Percentiles rank a stretch among this genome's conserved stretches.
These are phyloP conservation scores for Tipula helvola DNA, from an alignment of 2,888 invertebrate species.

Conservation along the genomic window DNA sequence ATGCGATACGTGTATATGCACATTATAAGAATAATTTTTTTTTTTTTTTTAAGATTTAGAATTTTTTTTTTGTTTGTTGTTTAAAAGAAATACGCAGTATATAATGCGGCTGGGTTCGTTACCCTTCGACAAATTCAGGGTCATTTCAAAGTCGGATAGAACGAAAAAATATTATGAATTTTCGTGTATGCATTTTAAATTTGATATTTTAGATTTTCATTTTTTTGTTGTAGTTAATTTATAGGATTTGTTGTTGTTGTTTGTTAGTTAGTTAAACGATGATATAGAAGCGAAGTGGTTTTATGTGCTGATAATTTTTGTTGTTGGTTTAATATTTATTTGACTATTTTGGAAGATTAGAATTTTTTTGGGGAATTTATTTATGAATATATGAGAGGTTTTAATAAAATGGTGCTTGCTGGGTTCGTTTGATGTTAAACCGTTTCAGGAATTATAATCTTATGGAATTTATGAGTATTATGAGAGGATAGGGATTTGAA, in stretches of 20 bases:
- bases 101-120: not conserved
- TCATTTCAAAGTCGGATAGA: conserved; percentile 8
- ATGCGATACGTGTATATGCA: not conserved
- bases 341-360: not conserved
- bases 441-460: not conserved
- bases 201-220: not conserved
- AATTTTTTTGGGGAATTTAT: not conserved
- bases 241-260: not conserved
- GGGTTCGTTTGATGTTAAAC: not conserved
- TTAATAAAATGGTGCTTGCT: not conserved
- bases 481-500: not conserved
- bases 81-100: not conserved
- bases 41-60: not conserved
- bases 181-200: not conserved
- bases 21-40: not conserved
- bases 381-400: not conserved
- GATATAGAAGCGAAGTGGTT: not conserved
- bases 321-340: not conserved
- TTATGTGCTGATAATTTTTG: not conserved
- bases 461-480: not conserved
- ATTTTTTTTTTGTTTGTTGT: not conserved
- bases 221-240: not conserved
- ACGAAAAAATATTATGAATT: not conserved
- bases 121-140: conserved; percentile 8
- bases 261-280: not conserved